Base-by-base conservation (phyloP, 2,888 invertebrate genomes). In the Ernsta delagoae region DNA sequence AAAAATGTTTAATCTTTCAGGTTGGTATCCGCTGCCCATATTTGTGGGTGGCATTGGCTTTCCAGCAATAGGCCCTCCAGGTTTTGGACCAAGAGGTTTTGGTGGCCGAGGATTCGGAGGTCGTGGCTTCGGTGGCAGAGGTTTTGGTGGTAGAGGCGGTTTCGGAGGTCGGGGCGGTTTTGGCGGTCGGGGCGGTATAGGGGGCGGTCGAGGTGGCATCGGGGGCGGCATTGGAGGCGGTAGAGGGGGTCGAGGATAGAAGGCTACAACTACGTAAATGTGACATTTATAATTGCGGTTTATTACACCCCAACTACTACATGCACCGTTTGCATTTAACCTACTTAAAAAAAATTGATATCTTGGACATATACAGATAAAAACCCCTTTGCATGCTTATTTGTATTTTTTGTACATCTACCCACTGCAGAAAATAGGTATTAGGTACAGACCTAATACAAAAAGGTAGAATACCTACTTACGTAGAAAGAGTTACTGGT, bases 101-200 rank as follows among this genome's bases (percentile, higher is more conserved):
- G 78, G 78, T 0, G 75, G 80, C 0, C 59, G 77, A 63, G 79
- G 80, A 0, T 73, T 76, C 60, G 79, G 81, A 6, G 81, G 79
- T 3, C 72, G 76, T 34, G 79, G 79, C 0, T 74, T 77, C n/a
- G 83, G 83, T 3, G 78, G 80, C 4, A 68, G 76, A 31, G 82
- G 84, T 0, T 75, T 80, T 24, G 82, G 81, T 0, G 82, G 83
- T 0, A 70, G 79, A 56, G 85, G 83, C 0, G 72, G 77, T 9
- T 78, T 78, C 0, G 75, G 79, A 0, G 75, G 79, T 11, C 77
- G 77, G 0, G 71, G 81, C 4, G 80, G 56, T 1, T 48, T 48
- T 6, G 48, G 48, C 4, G 45, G n/a, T 45, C 45, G 45, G 45
- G 45, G 45, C n/a, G 54, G 54, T 34, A 8, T 31, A 3, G 54